A percentile compares a stretch with the other conserved stretches of the same genome.
phyloP scores from a whole-genome alignment of 2,113 vertebrate species.

The Cercocebus atys region DNA sequence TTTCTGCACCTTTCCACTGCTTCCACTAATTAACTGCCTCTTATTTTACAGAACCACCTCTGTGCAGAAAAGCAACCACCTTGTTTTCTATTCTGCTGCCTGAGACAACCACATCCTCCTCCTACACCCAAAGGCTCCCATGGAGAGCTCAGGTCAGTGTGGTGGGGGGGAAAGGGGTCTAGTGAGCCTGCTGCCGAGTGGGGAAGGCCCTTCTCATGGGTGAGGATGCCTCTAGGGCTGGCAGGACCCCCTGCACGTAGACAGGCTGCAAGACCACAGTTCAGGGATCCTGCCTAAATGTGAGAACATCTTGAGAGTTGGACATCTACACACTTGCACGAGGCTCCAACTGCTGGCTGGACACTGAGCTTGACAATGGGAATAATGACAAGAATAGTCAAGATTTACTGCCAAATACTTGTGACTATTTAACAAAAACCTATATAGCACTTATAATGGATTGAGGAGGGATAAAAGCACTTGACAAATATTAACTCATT shows the following conservation, averaged over 20 bases:
- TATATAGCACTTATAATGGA: background rate
- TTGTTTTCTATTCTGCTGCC: constrained; percentile 19
- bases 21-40: background rate
- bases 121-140: background rate
- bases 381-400: background rate
- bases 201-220: too few relatives aligned
- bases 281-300: background rate
- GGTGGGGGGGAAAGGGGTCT: fast-evolving
- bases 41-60: constrained; percentile 66
- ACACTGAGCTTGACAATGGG: background rate
- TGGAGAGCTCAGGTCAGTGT: constrained; percentile 78
- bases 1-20: background rate
- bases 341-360: background rate
- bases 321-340: background rate
- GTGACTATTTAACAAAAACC: background rate
- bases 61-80: background rate
- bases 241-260: background rate
- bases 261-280: background rate
- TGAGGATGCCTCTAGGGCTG: background rate
- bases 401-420: background rate
- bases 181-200: background rate
- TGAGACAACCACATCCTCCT: constrained; percentile 50
- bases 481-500: background rate
- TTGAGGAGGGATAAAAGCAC: background rate
- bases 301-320: background rate